Evolutionary conservation across 2,797 vertebrate genomes (phyloP), one percentile per base, ranked within the genome.

Genomic region (Podarcis siculus): DNA sequence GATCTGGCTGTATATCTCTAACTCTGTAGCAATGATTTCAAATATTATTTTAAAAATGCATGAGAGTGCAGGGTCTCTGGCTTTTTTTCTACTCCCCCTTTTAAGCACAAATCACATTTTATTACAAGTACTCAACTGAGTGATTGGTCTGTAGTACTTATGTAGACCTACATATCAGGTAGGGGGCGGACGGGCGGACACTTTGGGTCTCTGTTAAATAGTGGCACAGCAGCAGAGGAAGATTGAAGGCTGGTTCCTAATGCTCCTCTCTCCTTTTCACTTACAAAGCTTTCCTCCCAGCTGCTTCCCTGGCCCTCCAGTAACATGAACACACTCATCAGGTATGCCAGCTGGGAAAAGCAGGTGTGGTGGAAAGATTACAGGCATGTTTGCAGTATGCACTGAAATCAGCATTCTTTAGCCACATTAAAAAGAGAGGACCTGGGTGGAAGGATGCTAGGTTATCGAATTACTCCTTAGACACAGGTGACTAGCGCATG

Each of bases 341-440:
- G 67, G 19, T 12, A 37, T 39, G 49, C 3, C 45, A 49, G 45
- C 45, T 49, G 45, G 45, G 45, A 12, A 49, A 21, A 61, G 58
- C 58, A 61, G 58, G 58, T 19, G 19, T 61, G 19, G 19, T 61
- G 5, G 58, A 61, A 61, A 61, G 19, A 61, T 2, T 0, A 21
- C 58, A 21, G 17, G 58, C 58, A 61, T 49, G 45, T 49, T 10
- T 49, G 45, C 45, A 49, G 45, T 49, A 49, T 49, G 45, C 45
- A 49, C 45, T 49, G 23, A 55, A 10, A 32, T 30, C 39, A 72
- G 67, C 19, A 15, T 80, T 77, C 5, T 77, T 30, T 39, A 69
- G 86, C 75, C 71, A 72, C 92, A 83, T 76, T 89, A 86, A 73
- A 89, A 61, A 55, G 61, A 76, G 5, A 32, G 21, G 35, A 19